Conservation (phyloP, 2,888 invertebrate genomes). For the Ichneumoninae sp. region DNA sequence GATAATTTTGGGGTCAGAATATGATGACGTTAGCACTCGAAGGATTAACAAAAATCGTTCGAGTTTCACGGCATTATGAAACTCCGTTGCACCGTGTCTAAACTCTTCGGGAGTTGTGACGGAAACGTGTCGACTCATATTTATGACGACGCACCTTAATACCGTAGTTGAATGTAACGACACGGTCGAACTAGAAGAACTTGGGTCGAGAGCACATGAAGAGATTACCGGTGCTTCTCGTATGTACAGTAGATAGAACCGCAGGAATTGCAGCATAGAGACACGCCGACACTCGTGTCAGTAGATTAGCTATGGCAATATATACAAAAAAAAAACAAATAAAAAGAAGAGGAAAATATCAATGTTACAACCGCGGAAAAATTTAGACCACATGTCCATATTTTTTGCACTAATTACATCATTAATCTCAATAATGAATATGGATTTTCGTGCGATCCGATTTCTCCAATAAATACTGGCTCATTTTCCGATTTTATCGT, state of each 20-base stretch:
- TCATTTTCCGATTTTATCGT: no score
- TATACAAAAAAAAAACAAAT: neutral
- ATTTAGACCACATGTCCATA: no score
- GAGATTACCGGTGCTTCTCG: constrained; percentile 44
- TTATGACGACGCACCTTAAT: constrained; percentile 72
- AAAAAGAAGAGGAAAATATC: neutral
- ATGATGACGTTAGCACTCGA: neutral
- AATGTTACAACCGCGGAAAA: no score
- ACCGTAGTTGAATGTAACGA: constrained; percentile 69
- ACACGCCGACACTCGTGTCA: neutral
- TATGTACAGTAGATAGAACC: constrained; percentile 10
- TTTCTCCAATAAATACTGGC: no score
- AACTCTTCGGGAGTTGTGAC: constrained; percentile 15
- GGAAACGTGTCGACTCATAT: constrained; percentile 74
- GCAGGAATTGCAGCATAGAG: neutral
- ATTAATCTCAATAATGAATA: no score
- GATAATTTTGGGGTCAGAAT: neutral
- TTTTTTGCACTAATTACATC: no score
- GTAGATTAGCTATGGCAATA: neutral
- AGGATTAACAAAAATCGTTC: neutral
- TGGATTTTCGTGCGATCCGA: no score
- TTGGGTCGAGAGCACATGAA: constrained; percentile 26
- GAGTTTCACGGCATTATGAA: neutral
- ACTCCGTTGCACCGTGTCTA: constrained; percentile 12
- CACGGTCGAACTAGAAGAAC: constrained; percentile 66